Evolutionary conservation across 2,797 vertebrate genomes (phyloP).

Genomic region (Cephalopachus bancanus): DNA sequence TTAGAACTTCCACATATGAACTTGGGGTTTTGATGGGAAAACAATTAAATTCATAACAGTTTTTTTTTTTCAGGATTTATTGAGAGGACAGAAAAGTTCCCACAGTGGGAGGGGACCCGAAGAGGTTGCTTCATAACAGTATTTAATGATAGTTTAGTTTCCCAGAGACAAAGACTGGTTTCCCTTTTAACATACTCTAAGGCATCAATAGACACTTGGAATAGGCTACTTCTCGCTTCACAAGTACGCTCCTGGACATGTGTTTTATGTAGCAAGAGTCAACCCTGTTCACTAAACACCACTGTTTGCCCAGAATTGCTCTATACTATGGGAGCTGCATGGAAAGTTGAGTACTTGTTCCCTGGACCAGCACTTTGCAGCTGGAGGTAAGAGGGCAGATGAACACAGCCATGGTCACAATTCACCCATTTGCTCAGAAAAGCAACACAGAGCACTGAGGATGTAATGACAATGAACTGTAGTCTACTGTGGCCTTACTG

Average conservation of each 20-base stretch:
- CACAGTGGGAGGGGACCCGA: too few relatives aligned
- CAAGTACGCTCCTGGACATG: background rate
- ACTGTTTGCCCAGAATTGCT: background rate
- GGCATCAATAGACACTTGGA: background rate
- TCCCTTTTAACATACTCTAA: background rate
- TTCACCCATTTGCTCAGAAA: background rate
- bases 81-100: too few relatives aligned
- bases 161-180: background rate
- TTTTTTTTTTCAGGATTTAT: too few relatives aligned
- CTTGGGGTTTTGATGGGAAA: too few relatives aligned
- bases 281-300: background rate
- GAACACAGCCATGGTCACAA: background rate
- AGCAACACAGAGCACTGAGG: background rate
- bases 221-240: background rate
- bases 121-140: background rate
- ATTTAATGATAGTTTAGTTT: background rate
- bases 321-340: background rate
- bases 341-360: background rate
- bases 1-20: background rate
- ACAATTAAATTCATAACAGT: too few relatives aligned
- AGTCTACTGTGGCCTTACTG: background rate
- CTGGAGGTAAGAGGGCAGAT: background rate
- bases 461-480: fast-evolving
- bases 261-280: background rate
- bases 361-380: background rate